phyloP scores from a whole-genome alignment of 2,888 invertebrate species.

The Actias luna region DNA sequence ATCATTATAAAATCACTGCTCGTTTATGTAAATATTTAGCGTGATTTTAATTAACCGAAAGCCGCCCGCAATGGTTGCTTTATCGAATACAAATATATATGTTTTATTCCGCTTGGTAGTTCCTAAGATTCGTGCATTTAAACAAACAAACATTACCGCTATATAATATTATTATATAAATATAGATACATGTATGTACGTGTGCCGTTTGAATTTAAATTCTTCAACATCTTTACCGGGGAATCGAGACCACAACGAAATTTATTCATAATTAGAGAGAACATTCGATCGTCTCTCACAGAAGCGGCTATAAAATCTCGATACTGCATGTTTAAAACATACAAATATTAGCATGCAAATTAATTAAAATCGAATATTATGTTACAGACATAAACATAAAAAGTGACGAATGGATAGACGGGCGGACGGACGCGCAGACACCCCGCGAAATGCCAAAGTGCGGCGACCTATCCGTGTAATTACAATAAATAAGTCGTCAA shows the following conservation, averaged over 20 bases:
- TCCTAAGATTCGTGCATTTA: too few species aligned
- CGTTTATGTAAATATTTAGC: too few species aligned
- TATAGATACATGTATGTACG: too few species aligned
- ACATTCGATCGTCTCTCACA: background rate
- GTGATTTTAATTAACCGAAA: too few species aligned
- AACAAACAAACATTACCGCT: too few species aligned
- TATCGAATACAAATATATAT: too few species aligned
- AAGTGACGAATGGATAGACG: conserved; percentile 26
- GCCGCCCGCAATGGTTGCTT: too few species aligned
- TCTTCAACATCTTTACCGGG: background rate
- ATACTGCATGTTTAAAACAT: conserved; percentile 24
- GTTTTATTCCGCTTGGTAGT: too few species aligned
- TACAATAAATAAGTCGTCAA: conserved; percentile 6
- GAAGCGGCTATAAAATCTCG: background rate
- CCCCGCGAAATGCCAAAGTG: conserved; percentile 23
- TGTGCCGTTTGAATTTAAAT: too few species aligned
- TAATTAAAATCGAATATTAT: conserved; percentile 38
- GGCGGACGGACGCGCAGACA: conserved; percentile 27
- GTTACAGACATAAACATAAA: conserved; percentile 32
- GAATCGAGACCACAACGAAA: background rate
- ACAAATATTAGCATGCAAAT: conserved; percentile 36
- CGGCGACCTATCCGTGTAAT: conserved; percentile 4
- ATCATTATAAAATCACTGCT: too few species aligned
- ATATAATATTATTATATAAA: too few species aligned
- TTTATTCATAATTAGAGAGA: background rate